phyloP scores from a whole-genome alignment of 2,797 vertebrate species.

The Peromyscus aztecus region DNA sequence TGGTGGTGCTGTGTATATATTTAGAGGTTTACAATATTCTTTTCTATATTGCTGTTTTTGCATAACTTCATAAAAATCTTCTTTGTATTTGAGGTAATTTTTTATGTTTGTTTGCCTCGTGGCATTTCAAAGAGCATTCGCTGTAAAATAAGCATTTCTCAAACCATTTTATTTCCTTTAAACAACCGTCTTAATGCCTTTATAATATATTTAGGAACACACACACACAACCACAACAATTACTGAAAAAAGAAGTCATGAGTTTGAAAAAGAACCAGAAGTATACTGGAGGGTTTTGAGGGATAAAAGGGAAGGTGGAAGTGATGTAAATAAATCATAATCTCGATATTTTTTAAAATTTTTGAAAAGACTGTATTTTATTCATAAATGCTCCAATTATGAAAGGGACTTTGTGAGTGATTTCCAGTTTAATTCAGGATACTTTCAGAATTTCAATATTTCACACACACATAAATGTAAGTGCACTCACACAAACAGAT shows the following conservation, averaged over 20 bases:
- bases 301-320: accelerated
- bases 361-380: background rate
- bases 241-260: background rate
- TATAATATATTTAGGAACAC: background rate
- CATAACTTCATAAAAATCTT: background rate
- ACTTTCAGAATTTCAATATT: background rate
- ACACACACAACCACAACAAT: background rate
- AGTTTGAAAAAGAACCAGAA: background rate
- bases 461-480: background rate
- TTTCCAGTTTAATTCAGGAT: background rate
- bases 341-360: background rate
- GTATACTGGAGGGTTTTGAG: background rate
- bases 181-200: background rate
- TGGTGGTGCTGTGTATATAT: background rate
- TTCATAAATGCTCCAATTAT: background rate
- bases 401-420: too few species aligned
- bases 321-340: background rate
- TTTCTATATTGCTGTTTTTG: background rate
- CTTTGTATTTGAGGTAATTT: background rate
- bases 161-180: background rate
- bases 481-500: background rate
- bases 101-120: too few species aligned
- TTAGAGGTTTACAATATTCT: background rate
- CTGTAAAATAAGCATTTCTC: background rate
- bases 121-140: background rate